Percentiles rank a stretch among this genome's conserved stretches.
These are phyloP conservation scores for Mesodorylaimus sp. DNA, from an alignment of 2,888 invertebrate genomes.

Conservation along the genomic window DNA sequence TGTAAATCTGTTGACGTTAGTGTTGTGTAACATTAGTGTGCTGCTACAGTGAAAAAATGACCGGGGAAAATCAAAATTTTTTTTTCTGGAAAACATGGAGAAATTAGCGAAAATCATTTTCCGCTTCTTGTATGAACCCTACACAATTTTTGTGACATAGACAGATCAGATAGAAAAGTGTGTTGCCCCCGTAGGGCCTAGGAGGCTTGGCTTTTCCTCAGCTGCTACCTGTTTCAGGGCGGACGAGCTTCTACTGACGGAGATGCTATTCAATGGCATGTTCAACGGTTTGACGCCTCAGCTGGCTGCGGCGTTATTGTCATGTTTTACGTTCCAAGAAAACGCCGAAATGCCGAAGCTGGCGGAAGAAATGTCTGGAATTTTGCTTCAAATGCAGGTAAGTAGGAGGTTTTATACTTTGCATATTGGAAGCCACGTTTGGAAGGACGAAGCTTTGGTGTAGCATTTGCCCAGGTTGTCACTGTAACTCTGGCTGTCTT, in stretches of 20 bases:
- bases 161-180: no score
- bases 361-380: conserved; percentile 67
- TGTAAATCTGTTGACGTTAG: no score
- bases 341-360: conserved; percentile 62
- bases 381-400: conserved; percentile 71
- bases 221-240: no score
- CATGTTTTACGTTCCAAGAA: conserved; percentile 44
- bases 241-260: conserved; percentile 86
- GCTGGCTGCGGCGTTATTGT: conserved; percentile 61
- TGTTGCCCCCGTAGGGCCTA: no score
- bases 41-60: neutral
- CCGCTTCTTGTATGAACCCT: no score
- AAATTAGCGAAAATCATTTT: no score
- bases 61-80: neutral
- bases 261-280: conserved; percentile 90
- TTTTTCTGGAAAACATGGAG: neutral
- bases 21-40: no score
- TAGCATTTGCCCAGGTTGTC: neutral
- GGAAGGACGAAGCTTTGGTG: neutral
- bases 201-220: no score
- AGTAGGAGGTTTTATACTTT: conserved; percentile 5
- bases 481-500: neutral
- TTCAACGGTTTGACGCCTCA: conserved; percentile 57
- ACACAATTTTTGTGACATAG: no score
- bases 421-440: neutral